Base-by-base conservation (phyloP, 2,797 vertebrate species). In the Gadopsis marmoratus region DNA sequence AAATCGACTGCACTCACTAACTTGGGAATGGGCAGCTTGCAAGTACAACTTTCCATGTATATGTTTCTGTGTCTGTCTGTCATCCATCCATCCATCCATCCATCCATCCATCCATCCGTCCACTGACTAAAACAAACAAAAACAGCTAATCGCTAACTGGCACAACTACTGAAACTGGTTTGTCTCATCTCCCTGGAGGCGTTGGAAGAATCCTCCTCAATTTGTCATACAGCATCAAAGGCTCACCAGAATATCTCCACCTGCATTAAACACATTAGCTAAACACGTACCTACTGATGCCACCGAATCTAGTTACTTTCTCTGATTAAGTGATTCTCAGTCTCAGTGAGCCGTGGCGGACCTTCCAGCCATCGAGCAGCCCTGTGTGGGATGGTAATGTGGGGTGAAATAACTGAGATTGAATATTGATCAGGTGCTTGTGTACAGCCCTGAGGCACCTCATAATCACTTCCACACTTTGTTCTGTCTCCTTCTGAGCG, bases 361-460 rank as follows among this genome's bases (percentile, higher is more conserved):
- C 79, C 76, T 77, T 68, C 71, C 82, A 82, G 86, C 74, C 87
- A 78, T 59, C 39, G 72, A 86, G 76, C 81, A 45, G 81, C 74
- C 19, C 71, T 23, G 80, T 26, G 73, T 65, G 81, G 70, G 79
- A 91, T 60, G 86, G 68, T 87, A 87, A 92, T 87, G 90, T 61
- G 66, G 76, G 79, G 84, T 76, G 87, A 89, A 91, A 93, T 87
- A 89, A 91, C 74, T 74, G 79, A 82, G 90, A 93, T 90, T 91
- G 93, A 92, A 92, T 93, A 94, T 94, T 92, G 94, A 94, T 94
- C 88, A 90, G 86, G 76, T 58, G 68, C 63, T 70, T 79, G 73
- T 89, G 81, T 86, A 82, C 82, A 66, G 85, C 87, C 81, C 72
- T 0, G 61, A 82, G 85, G 85, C 79, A 67, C 85, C 89, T 89